Evolutionary conservation across 2,888 invertebrate species (phyloP), one percentile per base, ranked within the genome.

Genomic region (Limnephilus rhombicus): DNA sequence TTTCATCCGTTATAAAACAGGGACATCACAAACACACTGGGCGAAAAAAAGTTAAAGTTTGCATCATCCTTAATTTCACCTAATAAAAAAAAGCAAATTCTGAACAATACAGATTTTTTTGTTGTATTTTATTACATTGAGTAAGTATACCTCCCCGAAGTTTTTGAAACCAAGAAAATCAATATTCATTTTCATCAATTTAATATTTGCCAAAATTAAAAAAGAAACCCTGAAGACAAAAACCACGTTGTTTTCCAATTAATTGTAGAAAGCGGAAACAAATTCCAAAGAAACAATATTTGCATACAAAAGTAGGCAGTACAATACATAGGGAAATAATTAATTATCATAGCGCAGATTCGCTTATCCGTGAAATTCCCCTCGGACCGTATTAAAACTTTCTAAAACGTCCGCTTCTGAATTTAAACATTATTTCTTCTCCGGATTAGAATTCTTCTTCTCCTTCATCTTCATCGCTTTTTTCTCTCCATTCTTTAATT

Each of bases 381-480:
- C 37, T 83, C 82, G 34, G 41, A 34, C 41, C 41, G 37, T 85
- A 85, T 85, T 85, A 41, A 91, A 88, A 88, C 81, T 91, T 91
- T 91, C 68, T 41, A 82, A 91, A 18, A 91, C 80, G 91, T 91
- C 37, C 87, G 49, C 31, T 49, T 49, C 37, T 2, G 80, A 89
- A 89, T 80, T 89, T 80, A 89, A 89, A 80, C 80, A 15, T 80
- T 89, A 80, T 34, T 89, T 80, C 80, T n/a, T 45, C 31, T 53
- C 53, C 49, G 49, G 53, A 88, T 68, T 31, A 34, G 31, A 34
- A 53, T 34, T 45, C 41, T 45, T 29, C 29, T 12, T 13, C 7
- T 18, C 2, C 68, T 68, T 68, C 68, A 68, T 68, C 68, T 24
- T n/a, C n/a, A 24, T 68, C 24, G 68, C 68, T n/a, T 24, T 9